phyloP scores from a whole-genome alignment of 2,797 vertebrate species.

The Spheniscus humboldti region DNA sequence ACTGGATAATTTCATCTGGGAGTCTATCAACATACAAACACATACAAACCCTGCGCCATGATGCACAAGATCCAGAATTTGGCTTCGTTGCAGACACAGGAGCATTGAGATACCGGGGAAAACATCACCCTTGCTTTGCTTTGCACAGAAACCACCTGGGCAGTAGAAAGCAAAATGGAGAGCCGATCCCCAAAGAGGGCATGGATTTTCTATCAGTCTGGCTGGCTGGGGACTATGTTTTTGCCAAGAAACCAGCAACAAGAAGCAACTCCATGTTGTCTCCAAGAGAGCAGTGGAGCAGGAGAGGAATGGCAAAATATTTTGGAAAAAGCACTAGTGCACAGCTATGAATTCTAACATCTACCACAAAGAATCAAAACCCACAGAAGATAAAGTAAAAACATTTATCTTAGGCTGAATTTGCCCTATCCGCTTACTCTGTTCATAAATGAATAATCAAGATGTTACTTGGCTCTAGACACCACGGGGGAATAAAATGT shows the following conservation, averaged over 20 bases:
- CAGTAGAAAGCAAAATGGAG: neutral
- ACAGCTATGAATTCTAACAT: neutral
- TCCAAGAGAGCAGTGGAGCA: accelerated
- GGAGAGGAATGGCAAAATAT: neutral
- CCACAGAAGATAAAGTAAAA: neutral
- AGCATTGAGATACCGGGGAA: accelerated
- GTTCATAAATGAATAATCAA: constrained; percentile 65
- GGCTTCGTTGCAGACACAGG: neutral
- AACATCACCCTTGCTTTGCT: neutral
- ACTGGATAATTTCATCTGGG: neutral
- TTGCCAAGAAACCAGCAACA: neutral
- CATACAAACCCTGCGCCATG: accelerated
- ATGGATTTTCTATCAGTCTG: neutral
- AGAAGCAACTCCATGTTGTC: neutral
- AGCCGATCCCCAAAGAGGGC: neutral
- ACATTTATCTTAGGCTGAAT: constrained; percentile 39
- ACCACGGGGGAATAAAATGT: constrained; percentile 70
- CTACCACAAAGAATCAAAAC: neutral
- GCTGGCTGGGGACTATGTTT: accelerated
- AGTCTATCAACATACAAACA: too few species aligned
- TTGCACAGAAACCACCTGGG: neutral
- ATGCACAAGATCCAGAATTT: neutral
- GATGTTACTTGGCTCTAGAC: constrained; percentile 53
- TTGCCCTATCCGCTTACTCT: constrained; percentile 1
- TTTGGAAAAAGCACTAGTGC: neutral